These are phyloP conservation scores for Neofelis nebulosa DNA, from an alignment of 2,113 vertebrate species.

Conservation along the genomic window DNA sequence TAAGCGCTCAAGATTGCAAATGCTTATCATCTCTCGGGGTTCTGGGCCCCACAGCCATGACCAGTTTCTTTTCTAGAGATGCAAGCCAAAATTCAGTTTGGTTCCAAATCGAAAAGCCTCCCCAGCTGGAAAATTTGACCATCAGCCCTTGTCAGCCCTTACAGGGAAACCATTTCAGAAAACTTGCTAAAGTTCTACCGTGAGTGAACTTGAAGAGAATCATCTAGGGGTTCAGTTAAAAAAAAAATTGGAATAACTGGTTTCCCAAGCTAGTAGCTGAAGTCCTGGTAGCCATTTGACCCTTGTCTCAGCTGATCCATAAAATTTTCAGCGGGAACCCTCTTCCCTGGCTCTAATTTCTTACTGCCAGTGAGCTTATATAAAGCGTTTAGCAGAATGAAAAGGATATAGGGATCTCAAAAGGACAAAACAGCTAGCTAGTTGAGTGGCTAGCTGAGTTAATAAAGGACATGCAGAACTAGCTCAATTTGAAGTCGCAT, in stretches of 20 bases:
- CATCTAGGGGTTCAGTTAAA: too few relatives aligned
- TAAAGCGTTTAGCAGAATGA: background rate
- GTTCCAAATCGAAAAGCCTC: background rate
- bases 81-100: conserved; percentile 49
- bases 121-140: conserved; percentile 2
- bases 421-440: background rate
- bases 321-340: background rate
- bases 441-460: background rate
- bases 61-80: background rate
- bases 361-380: background rate
- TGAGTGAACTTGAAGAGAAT: background rate
- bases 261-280: background rate
- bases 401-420: background rate
- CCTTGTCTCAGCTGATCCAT: background rate
- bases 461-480: rapidly evolving
- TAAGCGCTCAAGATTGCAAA: conserved; percentile 71
- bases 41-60: conserved; percentile 55
- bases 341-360: background rate
- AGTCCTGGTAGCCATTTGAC: background rate
- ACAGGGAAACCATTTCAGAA: background rate
- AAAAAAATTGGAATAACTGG: background rate
- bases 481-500: background rate
- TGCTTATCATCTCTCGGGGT: conserved; percentile 66
- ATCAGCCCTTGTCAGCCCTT: background rate
- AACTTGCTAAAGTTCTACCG: background rate